phyloP scores from a whole-genome alignment of 2,888 invertebrate species.

The Thymelicus acteon region DNA sequence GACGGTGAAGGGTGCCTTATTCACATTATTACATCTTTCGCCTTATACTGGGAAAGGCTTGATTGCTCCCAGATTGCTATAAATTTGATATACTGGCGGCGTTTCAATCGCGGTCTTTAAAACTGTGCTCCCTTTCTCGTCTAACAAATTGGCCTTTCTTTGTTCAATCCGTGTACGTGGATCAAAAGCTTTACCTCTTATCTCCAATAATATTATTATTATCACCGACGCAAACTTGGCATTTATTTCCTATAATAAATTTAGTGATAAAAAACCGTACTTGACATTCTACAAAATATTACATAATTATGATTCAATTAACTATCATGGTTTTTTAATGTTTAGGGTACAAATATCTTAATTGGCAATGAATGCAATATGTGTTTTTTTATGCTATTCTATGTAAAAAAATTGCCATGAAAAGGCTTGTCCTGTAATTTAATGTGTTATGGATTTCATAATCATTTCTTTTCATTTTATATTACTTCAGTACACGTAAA shows the following conservation, averaged over 20 bases:
- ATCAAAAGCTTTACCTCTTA: constrained; percentile 55
- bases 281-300: not conserved
- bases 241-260: constrained; percentile 23
- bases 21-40: constrained; percentile 75
- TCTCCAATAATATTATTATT: constrained; percentile 45
- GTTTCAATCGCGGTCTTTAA: constrained; percentile 76
- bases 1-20: constrained; percentile 69
- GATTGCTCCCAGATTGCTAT: constrained; percentile 81
- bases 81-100: constrained; percentile 78
- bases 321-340: not conserved
- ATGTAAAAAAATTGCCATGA: not conserved
- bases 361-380: not conserved
- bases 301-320: not conserved
- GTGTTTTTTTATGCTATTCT: not conserved
- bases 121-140: constrained; percentile 81
- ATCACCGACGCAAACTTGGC: constrained; percentile 36
- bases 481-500: not conserved
- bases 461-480: too few species aligned
- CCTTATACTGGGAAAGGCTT: constrained; percentile 72
- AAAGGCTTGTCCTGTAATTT: not conserved
- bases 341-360: not conserved
- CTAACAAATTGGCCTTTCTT: constrained; percentile 80
- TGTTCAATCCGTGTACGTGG: constrained; percentile 63
- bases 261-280: not conserved
- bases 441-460: too few species aligned